Evolutionary conservation across 2,888 invertebrate genomes (phyloP).

Genomic region (Spatulosminthurus flaviceps): DNA sequence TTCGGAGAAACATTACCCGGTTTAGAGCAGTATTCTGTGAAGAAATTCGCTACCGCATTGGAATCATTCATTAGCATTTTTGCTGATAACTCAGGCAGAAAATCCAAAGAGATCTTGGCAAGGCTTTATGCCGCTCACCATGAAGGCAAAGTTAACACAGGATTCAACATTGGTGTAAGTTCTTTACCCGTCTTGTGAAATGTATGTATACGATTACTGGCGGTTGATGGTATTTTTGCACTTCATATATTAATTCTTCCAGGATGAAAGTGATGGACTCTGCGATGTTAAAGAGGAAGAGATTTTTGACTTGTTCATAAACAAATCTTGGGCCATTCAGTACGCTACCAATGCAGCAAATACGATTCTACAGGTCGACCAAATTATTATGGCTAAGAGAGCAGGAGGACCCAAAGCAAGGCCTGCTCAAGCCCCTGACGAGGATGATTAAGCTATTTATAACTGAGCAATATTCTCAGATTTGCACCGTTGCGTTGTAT

Average conservation of each 20-base stretch:
- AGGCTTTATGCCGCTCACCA: slow-evolving; percentile 94
- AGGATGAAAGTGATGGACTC: slow-evolving; percentile 74
- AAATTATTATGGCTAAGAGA: slow-evolving; percentile 98
- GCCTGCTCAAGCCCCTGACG: slow-evolving; percentile 69
- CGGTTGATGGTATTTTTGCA: not conserved
- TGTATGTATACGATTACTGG: no score
- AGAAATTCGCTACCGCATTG: slow-evolving; percentile 89
- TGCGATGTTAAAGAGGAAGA: slow-evolving; percentile 80
- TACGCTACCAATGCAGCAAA: slow-evolving; percentile 93
- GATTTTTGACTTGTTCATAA: slow-evolving; percentile 83
- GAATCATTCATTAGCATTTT: slow-evolving; percentile 91
- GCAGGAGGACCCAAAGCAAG: slow-evolving; percentile 94
- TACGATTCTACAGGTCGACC: slow-evolving; percentile 92
- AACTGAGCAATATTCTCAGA: not conserved
- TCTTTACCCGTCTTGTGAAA: not conserved
- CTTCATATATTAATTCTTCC: slow-evolving; percentile 32
- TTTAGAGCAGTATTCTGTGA: slow-evolving; percentile 94
- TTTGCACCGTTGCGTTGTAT: not conserved
- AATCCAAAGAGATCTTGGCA: slow-evolving; percentile 85
- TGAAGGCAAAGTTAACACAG: slow-evolving; percentile 81
- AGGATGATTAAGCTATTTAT: slow-evolving; percentile 63
- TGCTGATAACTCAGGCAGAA: slow-evolving; percentile 93
- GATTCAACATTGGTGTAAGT: slow-evolving; percentile 82
- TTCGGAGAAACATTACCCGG: slow-evolving; percentile 94
- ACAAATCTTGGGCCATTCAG: slow-evolving; percentile 93